Evolutionary conservation across 2,888 invertebrate genomes (phyloP), one percentile per base, ranked within the genome.

Genomic region (Meiosimyza platycephala): DNA sequence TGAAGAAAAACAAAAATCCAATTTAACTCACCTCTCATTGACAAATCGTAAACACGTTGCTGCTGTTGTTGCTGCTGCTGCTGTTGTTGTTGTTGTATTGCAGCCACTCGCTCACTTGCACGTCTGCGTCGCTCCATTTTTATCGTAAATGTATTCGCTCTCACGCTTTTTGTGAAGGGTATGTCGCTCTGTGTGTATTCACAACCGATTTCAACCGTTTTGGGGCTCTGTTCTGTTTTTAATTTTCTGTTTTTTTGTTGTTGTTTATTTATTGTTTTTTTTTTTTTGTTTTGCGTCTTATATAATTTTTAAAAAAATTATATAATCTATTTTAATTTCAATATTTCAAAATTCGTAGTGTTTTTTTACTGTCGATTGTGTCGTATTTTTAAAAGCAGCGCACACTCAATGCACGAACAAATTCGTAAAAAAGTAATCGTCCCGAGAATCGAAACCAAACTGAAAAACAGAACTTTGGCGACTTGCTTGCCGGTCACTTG

Each of bases 1-100:
- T 40, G 9, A 40, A 40, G 40, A 40, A 40, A 40, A 40, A 40
- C 9, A 40, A 40, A 40, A 40, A 40, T 40, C 9, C 40, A 40
- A 40, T 40, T n/a, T 70, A 28, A 70, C 70, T 70, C 63, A 70
- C 70, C 70, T 70, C 52, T 70, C 63, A 70, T 70, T 70, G 70
- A 70, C 62, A 70, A 70, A 63, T 70, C 70, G 54, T 70, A 40
- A 63, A 54, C 70, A 15, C 57, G 68, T 9, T 70, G 40, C 18
- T 70, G 40, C 2, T 40, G 40, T 40, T 40, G 40, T 2, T 40
- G 40, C 40, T 40, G 40, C 40, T 40, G 40, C 40, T 40, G 40
- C 2, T 40, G 6, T 7, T 40, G 6, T 5, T 40, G 40, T 40
- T 40, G 40, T 9, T 40, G 52, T 54, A 70, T 18, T 18, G 59